phyloP scores from a whole-genome alignment of 2,888 invertebrate species.

The Carterocephalus palaemon region DNA sequence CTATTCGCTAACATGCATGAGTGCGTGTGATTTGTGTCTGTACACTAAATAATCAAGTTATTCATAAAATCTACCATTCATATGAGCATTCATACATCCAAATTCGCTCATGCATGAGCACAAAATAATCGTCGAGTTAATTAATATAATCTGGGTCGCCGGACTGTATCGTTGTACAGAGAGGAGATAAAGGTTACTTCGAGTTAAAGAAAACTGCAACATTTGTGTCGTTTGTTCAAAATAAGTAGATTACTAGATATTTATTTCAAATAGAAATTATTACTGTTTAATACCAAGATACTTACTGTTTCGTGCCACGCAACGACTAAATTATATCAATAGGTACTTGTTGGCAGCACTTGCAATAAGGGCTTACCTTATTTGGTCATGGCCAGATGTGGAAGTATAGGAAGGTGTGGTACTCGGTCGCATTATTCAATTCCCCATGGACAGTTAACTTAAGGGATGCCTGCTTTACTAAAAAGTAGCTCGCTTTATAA shows the following conservation, averaged over 20 bases:
- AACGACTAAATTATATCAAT: no score
- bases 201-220: no score
- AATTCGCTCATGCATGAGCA: slow-evolving; percentile 31
- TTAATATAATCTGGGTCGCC: slow-evolving; percentile 49
- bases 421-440: background rate
- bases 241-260: no score
- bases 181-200: slow-evolving; percentile 26
- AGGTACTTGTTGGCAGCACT: no score
- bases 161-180: slow-evolving; percentile 18
- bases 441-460: slow-evolving; percentile 9
- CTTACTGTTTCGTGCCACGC: no score
- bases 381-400: slow-evolving; percentile 8
- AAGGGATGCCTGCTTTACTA: slow-evolving; percentile 14
- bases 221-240: no score
- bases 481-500: slow-evolving; percentile 28
- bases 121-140: slow-evolving; percentile 37
- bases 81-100: slow-evolving; percentile 42
- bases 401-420: no score
- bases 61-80: slow-evolving; percentile 61
- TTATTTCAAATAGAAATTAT: no score
- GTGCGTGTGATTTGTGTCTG: slow-evolving; percentile 51
- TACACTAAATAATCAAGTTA: slow-evolving; percentile 62
- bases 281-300: no score
- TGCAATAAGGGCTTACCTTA: no score
- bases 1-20: slow-evolving; percentile 43